These are phyloP conservation scores for Mastomys coucha DNA, from an alignment of 2,113 vertebrate species.

Conservation along the genomic window DNA sequence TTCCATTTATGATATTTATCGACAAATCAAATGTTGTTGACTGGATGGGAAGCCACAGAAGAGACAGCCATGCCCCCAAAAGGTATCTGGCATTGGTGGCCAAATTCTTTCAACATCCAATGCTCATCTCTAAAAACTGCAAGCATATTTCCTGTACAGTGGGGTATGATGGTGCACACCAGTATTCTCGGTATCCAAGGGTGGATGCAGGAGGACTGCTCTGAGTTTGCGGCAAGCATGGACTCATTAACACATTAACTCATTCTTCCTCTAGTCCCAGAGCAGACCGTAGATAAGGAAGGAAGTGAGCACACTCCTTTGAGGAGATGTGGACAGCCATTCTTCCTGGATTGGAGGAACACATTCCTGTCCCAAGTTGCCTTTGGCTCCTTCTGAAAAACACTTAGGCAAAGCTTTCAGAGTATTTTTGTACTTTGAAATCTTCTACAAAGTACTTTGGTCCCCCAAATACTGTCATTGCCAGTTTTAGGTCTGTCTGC, in stretches of 20 bases:
- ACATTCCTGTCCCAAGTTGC: neutral
- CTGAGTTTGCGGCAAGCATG: neutral
- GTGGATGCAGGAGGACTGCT: neutral
- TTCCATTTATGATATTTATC: neutral
- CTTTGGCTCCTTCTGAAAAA: conserved; percentile 27
- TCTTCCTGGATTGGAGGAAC: too few species aligned
- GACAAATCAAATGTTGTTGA: neutral
- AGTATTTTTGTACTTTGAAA: neutral
- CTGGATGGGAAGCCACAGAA: neutral
- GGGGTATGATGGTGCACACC: accelerated
- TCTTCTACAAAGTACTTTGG: too few species aligned
- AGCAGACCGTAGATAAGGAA: neutral
- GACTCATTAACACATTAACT: neutral
- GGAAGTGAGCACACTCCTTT: neutral
- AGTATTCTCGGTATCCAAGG: neutral
- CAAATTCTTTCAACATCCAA: neutral
- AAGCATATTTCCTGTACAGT: neutral
- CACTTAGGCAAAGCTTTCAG: neutral
- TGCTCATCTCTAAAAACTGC: neutral
- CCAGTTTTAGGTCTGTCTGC: neutral
- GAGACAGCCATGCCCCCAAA: neutral
- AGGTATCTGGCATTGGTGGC: too few species aligned
- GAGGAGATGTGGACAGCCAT: neutral
- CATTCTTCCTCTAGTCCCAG: too few species aligned
- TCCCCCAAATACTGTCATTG: neutral